Evolutionary conservation across 2,797 vertebrate species (phyloP), one percentile per base, ranked within the genome.

Genomic region (Hafferia zeledoni): DNA sequence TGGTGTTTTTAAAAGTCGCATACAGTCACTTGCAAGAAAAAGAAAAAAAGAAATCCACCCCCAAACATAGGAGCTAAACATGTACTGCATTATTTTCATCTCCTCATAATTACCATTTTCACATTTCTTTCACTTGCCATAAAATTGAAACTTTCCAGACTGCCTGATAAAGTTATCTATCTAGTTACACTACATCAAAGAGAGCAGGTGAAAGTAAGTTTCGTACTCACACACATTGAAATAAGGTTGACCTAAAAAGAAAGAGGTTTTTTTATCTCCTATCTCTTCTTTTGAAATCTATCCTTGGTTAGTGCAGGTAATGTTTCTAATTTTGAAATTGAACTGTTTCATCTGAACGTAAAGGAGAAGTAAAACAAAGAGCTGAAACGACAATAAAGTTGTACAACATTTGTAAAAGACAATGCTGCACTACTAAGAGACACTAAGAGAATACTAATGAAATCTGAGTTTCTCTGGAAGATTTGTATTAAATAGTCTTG

Each of bases 51-150:
- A 78, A 59, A 30, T n/a, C 41, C 8, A 75, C 8, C 13, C 71
- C 43, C 18, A 41, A 81, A 72, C 23, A 5, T 33, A 74, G 9
- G 27, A 94, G 47, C 25, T 93, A 79, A 79, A 50, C 20, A 52
- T 31, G 59, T 50, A 56, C 44, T 77, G 37, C 56, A 31, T 44
- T 71, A 78, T 33, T 78, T 92, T 49, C 92, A 70, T 85, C 33
- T 72, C 35, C 18, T 64, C 27, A 15, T 68, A 83, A 96, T 82
- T 72, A 46, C 30, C n/a, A 60, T 90, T 94, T 93, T 60, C 68
- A 87, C 56, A 50, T 87, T 90, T 93, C n/a, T 91, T 92, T 71
- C 71, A 60, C n/a, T 81, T 87, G 71, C 89, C 63, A 85, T 77
- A 83, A 93, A 92, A 94, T 11, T 68, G 56, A 70, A 74, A 90